Base-by-base conservation (phyloP, 1,140 invertebrate genomes). In the Delia radicum region DNA sequence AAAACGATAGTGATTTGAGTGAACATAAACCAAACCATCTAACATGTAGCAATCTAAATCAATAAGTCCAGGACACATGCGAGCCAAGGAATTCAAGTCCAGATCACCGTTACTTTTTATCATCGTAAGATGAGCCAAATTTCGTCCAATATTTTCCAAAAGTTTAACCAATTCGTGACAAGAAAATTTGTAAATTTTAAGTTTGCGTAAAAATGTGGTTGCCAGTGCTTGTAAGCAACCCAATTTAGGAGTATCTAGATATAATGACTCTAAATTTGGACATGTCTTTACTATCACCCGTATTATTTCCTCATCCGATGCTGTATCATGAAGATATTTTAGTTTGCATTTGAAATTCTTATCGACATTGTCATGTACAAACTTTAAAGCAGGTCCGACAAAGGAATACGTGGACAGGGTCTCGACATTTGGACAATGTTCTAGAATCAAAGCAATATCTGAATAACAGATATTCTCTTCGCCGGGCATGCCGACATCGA, bases 401-500 rank as follows among this genome's bases (percentile, higher is more conserved):
- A 89, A 91, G 0, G 91, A 91, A 81, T 91, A 92, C 24, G 89
- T 90, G 28, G 90, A 89, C 12, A 92, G 81, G 27, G 89, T 90
- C 15, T 88, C 89, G 69, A 92, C 83, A 78, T 91, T 91, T 2
- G 90, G 90, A 79, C 91, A 87, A 78, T 88, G 84, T 78, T 88
- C 86, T 71, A 92, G 89, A 10, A 92, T 85, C 26, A 90, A 79
- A 2, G 90, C 89, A 2, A 91, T 87, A 63, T 90, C 89, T 12
- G 89, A 89, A 48, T 90, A 88, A 79, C 91, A 91, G 33, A 92
- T 88, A 78, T 91, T 89, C 81, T 89, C 89, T 80, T 91, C 91
- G 0, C 91, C 91, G 31, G 89, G 91, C 85, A 89, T 90, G 26
- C 91, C 91, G 76, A 92, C 90, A 76, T 91, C 90, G 15, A 92